Evolutionary conservation across 2,888 invertebrate genomes (phyloP).

Genomic region (Parnassius apollo): DNA sequence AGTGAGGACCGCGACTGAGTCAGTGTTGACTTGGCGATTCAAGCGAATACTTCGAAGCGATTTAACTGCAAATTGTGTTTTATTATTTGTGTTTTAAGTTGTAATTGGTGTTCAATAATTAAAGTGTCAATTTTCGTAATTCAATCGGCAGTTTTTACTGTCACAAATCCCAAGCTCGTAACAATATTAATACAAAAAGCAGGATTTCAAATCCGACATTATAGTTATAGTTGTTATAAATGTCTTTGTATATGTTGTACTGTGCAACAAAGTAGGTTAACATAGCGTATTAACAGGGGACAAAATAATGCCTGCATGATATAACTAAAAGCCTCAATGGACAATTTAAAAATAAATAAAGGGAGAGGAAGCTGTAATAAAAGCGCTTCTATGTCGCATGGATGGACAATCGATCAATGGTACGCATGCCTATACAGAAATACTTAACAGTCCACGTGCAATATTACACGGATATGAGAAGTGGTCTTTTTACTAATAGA

Average conservation of each 20-base stretch:
- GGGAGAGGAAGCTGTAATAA: conserved; percentile 71
- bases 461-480: conserved; percentile 17
- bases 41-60: no score
- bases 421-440: conserved; percentile 37
- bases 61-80: no score
- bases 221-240: no score
- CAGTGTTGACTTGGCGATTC: no score
- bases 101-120: no score
- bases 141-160: no score
- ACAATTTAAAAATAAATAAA: conserved; percentile 70
- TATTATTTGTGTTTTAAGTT: no score
- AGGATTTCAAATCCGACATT: no score
- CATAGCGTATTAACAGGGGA: conserved; percentile 47
- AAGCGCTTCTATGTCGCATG: conserved; percentile 66
- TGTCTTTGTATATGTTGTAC: neutral
- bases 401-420: conserved; percentile 71
- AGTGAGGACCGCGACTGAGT: no score
- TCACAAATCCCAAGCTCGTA: no score
- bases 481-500: conserved; percentile 25
- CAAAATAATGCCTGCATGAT: conserved; percentile 36
- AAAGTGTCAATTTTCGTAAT: no score
- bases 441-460: conserved; percentile 32
- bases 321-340: conserved; percentile 48
- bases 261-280: conserved; percentile 29
- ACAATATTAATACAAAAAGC: no score